Evolutionary conservation across 2,113 vertebrate species (phyloP), one percentile per base, ranked within the genome.

Genomic region (Chiloscyllium plagiosum): DNA sequence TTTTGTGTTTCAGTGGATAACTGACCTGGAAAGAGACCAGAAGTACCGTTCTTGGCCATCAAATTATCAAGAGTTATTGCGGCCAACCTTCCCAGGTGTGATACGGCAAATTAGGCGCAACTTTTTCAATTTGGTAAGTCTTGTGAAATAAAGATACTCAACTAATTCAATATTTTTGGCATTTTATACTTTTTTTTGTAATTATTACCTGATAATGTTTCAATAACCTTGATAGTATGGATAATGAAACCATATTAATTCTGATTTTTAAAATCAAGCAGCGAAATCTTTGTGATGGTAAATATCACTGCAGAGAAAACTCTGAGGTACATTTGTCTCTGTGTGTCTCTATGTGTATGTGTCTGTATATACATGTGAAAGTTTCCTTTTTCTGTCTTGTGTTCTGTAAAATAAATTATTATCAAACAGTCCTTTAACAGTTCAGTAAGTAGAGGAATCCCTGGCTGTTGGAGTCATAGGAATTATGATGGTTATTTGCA

Each of bases 71-170:
- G 99, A 99, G 80, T 98, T 99, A 80, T 97, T 99, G 86, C 98
- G 98, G 96, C 98, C 98, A 29, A 96, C 98, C 0, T 98, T 98
- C 97, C 98, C 98, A 3, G 98, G 98, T 96, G 98, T 97, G 96
- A 98, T 99, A 96, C 98, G 98, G 65, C 98, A 98, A 96, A 98
- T 99, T 96, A 97, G 98, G 94, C 98, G 98, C 7, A 99, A 99
- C 97, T 98, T 99, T 96, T 99, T 98, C 96, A 99, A 98, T 97
- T 96, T 99, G 98, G 99, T 99, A 97, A 98, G 99, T 97, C 96
- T 96, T 52, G 20, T 61, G 20, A 26, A 56, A 61, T 89, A 33
- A 61, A 89, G 86, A 33, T 89, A 29, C 29, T 89, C 26, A 56
- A 12, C 29, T 89, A 89, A 56, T 61, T 29, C 13, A 56, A 56